Conservation (phyloP, 1,140 invertebrate species). For the Papilio polytes region DNA sequence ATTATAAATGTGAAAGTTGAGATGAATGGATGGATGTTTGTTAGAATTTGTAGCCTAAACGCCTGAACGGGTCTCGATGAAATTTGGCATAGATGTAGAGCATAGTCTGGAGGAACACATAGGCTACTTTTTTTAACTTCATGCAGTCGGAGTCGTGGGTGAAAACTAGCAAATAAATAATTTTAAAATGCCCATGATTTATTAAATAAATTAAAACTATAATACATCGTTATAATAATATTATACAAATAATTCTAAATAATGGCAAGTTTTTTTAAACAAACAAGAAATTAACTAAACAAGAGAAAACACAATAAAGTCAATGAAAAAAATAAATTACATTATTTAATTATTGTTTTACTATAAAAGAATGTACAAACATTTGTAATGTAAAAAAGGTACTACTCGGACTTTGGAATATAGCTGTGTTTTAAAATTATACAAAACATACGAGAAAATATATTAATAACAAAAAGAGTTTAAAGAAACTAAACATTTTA, state of each 20-base stretch:
- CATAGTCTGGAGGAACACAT: too few relatives aligned
- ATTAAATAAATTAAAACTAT: slow-evolving; percentile 32
- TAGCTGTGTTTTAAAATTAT: slow-evolving; percentile 61
- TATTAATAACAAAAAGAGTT: slow-evolving; percentile 27
- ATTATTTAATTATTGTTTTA: not conserved
- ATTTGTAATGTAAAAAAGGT: slow-evolving; percentile 10
- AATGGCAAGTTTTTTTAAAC: slow-evolving; percentile 22
- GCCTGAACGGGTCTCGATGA: too few relatives aligned
- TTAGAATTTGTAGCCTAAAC: too few relatives aligned
- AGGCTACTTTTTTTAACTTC: too few relatives aligned
- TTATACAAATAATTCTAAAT: slow-evolving; percentile 37
- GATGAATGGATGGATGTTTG: too few relatives aligned
- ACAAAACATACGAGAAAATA: slow-evolving; percentile 42
- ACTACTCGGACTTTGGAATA: slow-evolving; percentile 66
- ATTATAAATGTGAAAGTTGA: too few relatives aligned
- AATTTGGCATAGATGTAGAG: too few relatives aligned
- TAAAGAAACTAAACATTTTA: not conserved
- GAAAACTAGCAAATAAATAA: not conserved
- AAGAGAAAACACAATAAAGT: slow-evolving; percentile 23
- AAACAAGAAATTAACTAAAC: slow-evolving; percentile 28
- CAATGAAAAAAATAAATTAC: not conserved
- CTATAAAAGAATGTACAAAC: not conserved
- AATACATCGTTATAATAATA: slow-evolving; percentile 24
- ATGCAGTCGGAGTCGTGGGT: too few relatives aligned
- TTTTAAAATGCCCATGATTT: slow-evolving; percentile 33